phyloP scores from a whole-genome alignment of 2,113 vertebrate genomes.

The Myxocyprinus asiaticus region DNA sequence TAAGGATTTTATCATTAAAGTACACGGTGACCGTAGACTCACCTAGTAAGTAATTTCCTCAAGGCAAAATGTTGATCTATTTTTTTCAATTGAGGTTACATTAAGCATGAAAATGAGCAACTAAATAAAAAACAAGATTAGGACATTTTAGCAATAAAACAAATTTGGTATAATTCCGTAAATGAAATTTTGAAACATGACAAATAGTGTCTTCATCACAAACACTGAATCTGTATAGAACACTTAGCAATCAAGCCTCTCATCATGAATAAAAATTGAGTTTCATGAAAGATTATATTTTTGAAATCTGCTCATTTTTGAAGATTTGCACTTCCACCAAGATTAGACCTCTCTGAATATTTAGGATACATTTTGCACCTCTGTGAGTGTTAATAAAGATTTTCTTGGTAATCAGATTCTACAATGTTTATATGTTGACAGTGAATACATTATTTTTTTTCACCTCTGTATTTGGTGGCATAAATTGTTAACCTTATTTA shows the following conservation, averaged over 20 bases:
- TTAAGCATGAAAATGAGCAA: no score
- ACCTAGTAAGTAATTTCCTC: neutral
- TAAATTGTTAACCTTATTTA: neutral
- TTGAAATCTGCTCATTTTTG: neutral
- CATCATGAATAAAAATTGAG: no score
- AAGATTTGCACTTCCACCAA: neutral
- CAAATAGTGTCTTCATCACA: neutral
- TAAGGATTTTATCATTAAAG: no score
- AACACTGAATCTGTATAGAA: neutral
- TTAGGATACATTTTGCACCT: neutral
- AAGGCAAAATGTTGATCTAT: no score
- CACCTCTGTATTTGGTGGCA: neutral
- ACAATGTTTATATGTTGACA: neutral
- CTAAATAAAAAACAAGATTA: neutral
- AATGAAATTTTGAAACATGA: neutral
- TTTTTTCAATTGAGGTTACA: no score
- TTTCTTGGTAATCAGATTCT: no score
- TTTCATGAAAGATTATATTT: neutral
- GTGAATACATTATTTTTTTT: slow-evolving; percentile 26
- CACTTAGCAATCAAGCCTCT: no score
- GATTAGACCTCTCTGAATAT: no score
- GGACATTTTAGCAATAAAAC: no score
- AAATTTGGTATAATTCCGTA: no score
- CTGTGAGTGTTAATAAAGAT: neutral
- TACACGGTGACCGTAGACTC: neutral